Evolutionary conservation across 2,888 invertebrate genomes (phyloP).

Genomic region (Aplocera efformata): DNA sequence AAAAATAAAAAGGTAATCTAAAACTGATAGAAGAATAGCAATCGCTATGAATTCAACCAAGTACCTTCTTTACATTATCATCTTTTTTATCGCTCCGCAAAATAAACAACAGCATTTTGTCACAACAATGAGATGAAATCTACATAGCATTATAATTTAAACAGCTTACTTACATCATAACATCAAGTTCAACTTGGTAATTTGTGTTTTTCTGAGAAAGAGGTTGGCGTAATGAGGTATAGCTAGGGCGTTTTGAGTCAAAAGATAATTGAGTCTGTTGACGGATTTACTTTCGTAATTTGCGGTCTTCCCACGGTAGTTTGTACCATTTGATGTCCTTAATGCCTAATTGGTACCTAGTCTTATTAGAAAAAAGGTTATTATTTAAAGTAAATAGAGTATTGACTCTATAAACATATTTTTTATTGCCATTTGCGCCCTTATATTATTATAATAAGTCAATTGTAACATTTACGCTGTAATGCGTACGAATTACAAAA

Average conservation of each 20-base stretch:
- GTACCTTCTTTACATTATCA: no score
- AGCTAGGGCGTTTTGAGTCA: constrained; percentile 8
- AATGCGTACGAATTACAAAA: no score
- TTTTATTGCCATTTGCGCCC: no score
- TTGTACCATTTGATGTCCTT: background rate
- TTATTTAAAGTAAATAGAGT: background rate
- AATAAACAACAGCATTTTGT: constrained; percentile 17
- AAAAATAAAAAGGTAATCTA: no score
- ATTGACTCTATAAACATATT: no score
- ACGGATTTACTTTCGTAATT: constrained; percentile 18
- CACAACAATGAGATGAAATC: constrained; percentile 41
- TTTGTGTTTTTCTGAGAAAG: constrained; percentile 64
- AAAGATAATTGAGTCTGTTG: constrained; percentile 25
- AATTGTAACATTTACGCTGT: no score
- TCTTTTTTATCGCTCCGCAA: background rate
- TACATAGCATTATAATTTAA: constrained; percentile 45
- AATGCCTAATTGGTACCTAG: constrained; percentile 10
- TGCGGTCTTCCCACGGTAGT: constrained; percentile 21
- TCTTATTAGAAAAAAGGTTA: background rate
- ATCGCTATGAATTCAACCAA: no score
- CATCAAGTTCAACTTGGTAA: constrained; percentile 63
- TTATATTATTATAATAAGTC: no score
- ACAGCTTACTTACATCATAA: constrained; percentile 38
- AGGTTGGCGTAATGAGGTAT: constrained; percentile 50
- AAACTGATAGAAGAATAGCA: no score